These are phyloP conservation scores for Oreochromis aureus DNA, from an alignment of 2,113 vertebrate genomes.

Conservation along the genomic window DNA sequence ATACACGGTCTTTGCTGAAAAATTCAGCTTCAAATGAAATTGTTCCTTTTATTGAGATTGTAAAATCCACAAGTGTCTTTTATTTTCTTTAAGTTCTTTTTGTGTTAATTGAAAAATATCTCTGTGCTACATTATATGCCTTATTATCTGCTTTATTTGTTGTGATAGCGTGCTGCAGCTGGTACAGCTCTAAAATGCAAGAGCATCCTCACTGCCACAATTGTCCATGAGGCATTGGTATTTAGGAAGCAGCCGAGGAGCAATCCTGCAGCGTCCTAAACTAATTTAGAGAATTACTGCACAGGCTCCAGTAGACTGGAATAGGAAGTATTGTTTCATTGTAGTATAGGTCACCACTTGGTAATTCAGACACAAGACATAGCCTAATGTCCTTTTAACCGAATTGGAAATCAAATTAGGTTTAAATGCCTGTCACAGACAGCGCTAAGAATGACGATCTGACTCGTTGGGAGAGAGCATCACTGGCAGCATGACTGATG, in stretches of 20 bases:
- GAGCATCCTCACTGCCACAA: not conserved
- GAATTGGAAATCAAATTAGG: slow-evolving; percentile 64
- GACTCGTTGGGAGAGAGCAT: slow-evolving; percentile 33
- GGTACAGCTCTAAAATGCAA: not conserved
- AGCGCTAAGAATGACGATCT: not conserved
- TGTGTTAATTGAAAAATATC: not conserved
- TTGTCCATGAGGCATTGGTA: slow-evolving; percentile 36
- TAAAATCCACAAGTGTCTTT: not conserved
- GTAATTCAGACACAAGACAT: slow-evolving; percentile 50
- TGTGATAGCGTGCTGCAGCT: not conserved
- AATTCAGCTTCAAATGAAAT: not conserved
- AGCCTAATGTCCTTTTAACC: slow-evolving; percentile 57
- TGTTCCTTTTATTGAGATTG: not conserved
- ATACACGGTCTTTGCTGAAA: not conserved
- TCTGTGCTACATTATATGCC: not conserved
- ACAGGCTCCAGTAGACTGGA: slow-evolving; percentile 34
- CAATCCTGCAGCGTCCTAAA: slow-evolving; percentile 50
- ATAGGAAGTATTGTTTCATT: slow-evolving; percentile 44
- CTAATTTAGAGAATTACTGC: slow-evolving; percentile 52
- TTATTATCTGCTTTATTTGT: not conserved
- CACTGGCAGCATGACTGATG: slow-evolving; percentile 18
- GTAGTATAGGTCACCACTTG: slow-evolving; percentile 41
- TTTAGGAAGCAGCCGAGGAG: slow-evolving; percentile 36
- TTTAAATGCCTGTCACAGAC: slow-evolving; percentile 40
- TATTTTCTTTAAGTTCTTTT: not conserved